Base-by-base conservation (phyloP, 2,797 vertebrate species). In the Micrastur ruficollis region DNA sequence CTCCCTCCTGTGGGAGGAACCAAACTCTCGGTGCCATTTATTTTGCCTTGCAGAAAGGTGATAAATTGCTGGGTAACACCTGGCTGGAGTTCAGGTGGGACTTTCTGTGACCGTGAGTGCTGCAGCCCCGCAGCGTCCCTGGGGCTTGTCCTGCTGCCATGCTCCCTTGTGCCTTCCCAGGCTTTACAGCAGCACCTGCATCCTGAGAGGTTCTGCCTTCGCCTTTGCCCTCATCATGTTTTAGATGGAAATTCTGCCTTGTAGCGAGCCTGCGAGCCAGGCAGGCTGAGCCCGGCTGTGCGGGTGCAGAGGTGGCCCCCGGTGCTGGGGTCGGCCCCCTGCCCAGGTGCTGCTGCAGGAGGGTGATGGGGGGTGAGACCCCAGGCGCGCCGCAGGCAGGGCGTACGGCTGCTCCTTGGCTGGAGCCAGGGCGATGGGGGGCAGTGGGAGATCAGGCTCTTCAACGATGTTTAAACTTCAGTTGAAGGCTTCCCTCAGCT, bases 311-410 rank as follows among this genome's bases (percentile, higher is more conserved):
- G 59, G 9, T 61, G 55, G 20, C 25, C 31, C 32, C 47, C 4
- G 0, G 3, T 26, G 55, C 47, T 4, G 3, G 58, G 44, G 11
- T 50, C 58, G 58, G 58, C 44, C 40, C 32, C 29, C 16, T 46
- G 58, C 36, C 50, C 12, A 7, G 66, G 38, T 8, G 59, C 47
- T 55, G 12, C 34, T 53, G 61, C 52, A 12, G 52, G 68, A 17
- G 36, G 19, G 19, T 4, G 20, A 1, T 5, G 34, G 14, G 29
- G 36, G 55, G 20, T 0, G 15, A 70, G 79, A 53, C 55, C 55
- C 71, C 42, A 2, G 26, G 55, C 63, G 8, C 0, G 3, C n/a
- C 0, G 3, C 25, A 14, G 49, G 40, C 4, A 1, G 65, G 17
- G 12, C 9, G 16, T 44, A n/a, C 3, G 3, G 26, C 58, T 42